Base-by-base conservation (phyloP, 1,140 invertebrate species). In the Mizuhopecten yessoensis region DNA sequence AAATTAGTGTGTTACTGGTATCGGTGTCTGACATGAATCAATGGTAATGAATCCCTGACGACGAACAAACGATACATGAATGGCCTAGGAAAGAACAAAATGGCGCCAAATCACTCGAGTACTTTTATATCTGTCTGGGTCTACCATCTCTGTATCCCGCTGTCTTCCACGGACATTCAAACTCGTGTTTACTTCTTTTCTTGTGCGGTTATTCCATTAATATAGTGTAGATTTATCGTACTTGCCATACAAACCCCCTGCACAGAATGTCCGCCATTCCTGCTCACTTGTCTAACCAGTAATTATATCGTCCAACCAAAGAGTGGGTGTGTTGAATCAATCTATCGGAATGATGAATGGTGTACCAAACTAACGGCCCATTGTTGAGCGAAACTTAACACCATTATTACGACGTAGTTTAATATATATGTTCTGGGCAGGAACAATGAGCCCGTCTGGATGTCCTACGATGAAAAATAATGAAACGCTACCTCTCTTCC, bases 331-430 rank as follows among this genome's bases (percentile, higher is more conserved):
- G 57, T 75, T 29, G 57, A 75, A 75, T 75, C 57, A 75, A 75
- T 75, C 57, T 75, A 75, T 75, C 57, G 57, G 57, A 75, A 75
- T 75, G 57, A 75, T 29, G 57, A 75, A 75, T 75, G 57, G 57
- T 29, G 9, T 75, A 75, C 23, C 57, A 75, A 75, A 75, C 57
- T 75, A 75, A 75, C 57, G 57, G 57, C 15, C 57, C 57, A 75
- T 75, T 75, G 57, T 75, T 75, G 57, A 75, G 57, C 57, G 57
- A 75, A 75, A 75, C 57, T 75, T 75, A 75, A 75, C 57, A 75
- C 57, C 57, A 75, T 75, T 75, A 75, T 75, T 75, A 75, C 57
- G 23, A 75, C 57, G 57, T 75, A 75, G 57, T 75, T 75, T 75
- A 75, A 75, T 75, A 75, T 75, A 75, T 75, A 75, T 75, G 57